Base-by-base conservation (phyloP, 2,888 invertebrate species). In the Rhogogaster chlorosoma region DNA sequence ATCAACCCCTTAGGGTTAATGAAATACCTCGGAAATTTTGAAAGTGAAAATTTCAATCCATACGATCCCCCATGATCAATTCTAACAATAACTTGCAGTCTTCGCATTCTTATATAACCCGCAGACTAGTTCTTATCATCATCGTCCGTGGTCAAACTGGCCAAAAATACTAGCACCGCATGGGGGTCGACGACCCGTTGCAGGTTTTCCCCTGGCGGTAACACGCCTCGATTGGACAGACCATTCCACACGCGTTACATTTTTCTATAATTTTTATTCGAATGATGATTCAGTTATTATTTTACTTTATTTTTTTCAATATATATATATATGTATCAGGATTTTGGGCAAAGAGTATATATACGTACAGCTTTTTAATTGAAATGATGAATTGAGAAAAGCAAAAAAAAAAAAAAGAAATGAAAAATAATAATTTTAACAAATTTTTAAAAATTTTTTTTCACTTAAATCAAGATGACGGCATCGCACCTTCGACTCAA, bases 401-500 rank as follows among this genome's bases (percentile, higher is more conserved):
- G 22, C 1, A 9, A 9, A 61, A 64, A 12, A 64, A 5, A 64
- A 29, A 64, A 15, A 5, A 29, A 22, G 1, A 6, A 6, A 18
- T 5, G 7, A 12, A 10, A n/a, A 15, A 64, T 61, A 61, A 61
- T 22, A 22, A 64, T 64, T 64, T 64, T 1, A 5, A 64, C 26
- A 29, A 64, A 49, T 49, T 53, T 67, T 67, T 29, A n/a, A n/a
- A n/a, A n/a, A n/a, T 29, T 67, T 67, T 15, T 15, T 29, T 29
- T 64, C 26, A 29, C 64, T 64, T 1, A 77, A 77, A 77, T 77
- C 53, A 53, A 77, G 32, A 53, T 53, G 53, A 78, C 53, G 78
- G 22, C 57, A 78, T 53, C 38, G 70, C 57, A 78, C 78, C 78
- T 78, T 78, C 78, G 45, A 78, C 78, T 53, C 10, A 78, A 78